Evolutionary conservation across 2,113 vertebrate genomes (phyloP).

Genomic region (Mastomys natalensis): DNA sequence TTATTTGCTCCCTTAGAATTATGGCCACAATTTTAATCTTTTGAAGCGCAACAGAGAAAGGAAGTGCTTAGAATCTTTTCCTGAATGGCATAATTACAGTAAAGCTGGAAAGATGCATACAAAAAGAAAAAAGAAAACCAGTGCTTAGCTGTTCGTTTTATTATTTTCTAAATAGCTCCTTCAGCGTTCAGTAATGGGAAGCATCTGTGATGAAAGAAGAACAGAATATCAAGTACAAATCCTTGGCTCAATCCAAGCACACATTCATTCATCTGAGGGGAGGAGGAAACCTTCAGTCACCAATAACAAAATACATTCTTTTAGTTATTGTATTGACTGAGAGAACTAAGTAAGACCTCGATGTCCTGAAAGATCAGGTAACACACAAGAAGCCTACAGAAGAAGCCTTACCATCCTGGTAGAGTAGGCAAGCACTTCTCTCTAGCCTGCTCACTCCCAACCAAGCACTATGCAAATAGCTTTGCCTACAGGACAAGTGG

Average conservation of each 20-base stretch:
- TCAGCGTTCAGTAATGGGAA: conserved; percentile 60
- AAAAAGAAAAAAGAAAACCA: conserved; percentile 63
- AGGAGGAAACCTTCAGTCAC: conserved; percentile 60
- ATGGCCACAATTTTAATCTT: conserved; percentile 49
- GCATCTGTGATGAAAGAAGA: conserved; percentile 67
- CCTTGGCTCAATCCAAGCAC: conserved; percentile 54
- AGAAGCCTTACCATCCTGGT: neutral
- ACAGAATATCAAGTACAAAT: conserved; percentile 3
- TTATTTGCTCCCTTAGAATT: conserved; percentile 61
- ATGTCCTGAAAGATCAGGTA: neutral
- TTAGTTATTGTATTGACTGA: neutral
- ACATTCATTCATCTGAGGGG: neutral
- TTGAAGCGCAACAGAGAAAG: conserved; percentile 52
- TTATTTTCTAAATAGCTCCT: conserved; percentile 78
- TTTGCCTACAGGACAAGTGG: conserved; percentile 57
- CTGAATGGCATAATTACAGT: conserved; percentile 66
- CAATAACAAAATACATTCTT: neutral
- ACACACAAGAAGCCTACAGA: neutral
- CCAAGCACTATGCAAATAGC: conserved; percentile 56
- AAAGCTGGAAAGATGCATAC: conserved; percentile 60
- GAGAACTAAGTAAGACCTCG: neutral
- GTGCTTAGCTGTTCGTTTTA: conserved; percentile 77
- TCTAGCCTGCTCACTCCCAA: conserved; percentile 51
- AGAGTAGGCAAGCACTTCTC: conserved; percentile 2
- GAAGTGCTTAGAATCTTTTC: conserved; percentile 59